Percentiles rank a stretch among this genome's conserved stretches.
Evolutionary conservation across 2,797 vertebrate species (phyloP).

Genomic region (Emys orbicularis): DNA sequence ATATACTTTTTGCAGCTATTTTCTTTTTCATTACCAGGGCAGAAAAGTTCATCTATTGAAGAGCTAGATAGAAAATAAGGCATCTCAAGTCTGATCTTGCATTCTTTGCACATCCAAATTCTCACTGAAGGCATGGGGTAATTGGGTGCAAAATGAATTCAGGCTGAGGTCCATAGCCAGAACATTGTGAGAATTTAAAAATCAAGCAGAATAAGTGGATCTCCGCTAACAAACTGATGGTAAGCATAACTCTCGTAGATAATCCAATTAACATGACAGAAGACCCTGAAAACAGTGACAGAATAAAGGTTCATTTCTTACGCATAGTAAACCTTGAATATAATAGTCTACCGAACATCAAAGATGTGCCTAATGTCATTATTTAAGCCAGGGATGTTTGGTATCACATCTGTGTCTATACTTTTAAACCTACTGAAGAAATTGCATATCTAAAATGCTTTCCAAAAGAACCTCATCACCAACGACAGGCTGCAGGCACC

Average conservation of each 20-base stretch:
- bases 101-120: slow-evolving; percentile 7
- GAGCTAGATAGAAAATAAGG: not conserved
- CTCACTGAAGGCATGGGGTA: slow-evolving; percentile 5
- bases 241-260: slow-evolving; percentile 53
- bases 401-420: not conserved
- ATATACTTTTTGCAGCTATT: slow-evolving; percentile 3
- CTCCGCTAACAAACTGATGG: slow-evolving; percentile 65
- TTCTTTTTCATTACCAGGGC: not conserved
- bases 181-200: slow-evolving; percentile 65
- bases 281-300: slow-evolving; percentile 60
- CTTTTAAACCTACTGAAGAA: not conserved
- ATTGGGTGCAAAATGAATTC: slow-evolving; percentile 11
- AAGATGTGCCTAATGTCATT: slow-evolving; percentile 46
- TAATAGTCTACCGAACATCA: slow-evolving; percentile 57
- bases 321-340: slow-evolving; percentile 40
- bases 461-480: not conserved
- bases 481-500: rapidly evolving
- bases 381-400: slow-evolving; percentile 45
- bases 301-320: slow-evolving; percentile 54
- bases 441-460: not conserved
- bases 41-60: slow-evolving; percentile 5
- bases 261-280: slow-evolving; percentile 71
- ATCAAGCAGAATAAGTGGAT: slow-evolving; percentile 72
- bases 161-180: slow-evolving; percentile 37
- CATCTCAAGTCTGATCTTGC: slow-evolving; percentile 5